Evolutionary conservation across 2,888 invertebrate genomes (phyloP).

Genomic region (Sinotaia quadrata): DNA sequence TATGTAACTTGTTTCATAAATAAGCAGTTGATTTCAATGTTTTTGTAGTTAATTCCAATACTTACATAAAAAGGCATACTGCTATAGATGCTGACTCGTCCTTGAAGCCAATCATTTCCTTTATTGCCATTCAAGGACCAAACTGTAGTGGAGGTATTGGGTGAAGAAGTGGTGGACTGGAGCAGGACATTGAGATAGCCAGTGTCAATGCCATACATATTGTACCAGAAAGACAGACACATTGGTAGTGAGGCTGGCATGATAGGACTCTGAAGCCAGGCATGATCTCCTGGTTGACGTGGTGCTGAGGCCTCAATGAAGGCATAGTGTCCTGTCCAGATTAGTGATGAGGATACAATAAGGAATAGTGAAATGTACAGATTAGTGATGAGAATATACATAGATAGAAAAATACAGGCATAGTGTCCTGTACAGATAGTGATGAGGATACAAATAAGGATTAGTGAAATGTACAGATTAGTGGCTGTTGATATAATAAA

Average conservation of each 20-base stretch:
- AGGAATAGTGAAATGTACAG: no score
- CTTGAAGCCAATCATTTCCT: constrained; percentile 51
- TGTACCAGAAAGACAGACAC: constrained; percentile 65
- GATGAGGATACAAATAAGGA: no score
- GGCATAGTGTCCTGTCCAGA: constrained; percentile 74
- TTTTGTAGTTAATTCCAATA: no score
- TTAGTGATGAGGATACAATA: background rate
- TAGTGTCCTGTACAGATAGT: no score
- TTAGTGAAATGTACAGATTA: no score
- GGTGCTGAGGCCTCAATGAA: constrained; percentile 77
- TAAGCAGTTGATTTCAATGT: no score
- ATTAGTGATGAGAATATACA: no score
- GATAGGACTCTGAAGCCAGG: constrained; percentile 53
- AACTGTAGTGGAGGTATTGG: constrained; percentile 41
- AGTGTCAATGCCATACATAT: constrained; percentile 58
- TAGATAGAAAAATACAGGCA: no score
- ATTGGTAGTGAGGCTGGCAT: constrained; percentile 51
- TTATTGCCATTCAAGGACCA: constrained; percentile 54
- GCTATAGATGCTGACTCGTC: constrained; percentile 46
- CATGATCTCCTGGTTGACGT: constrained; percentile 73
- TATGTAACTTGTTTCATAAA: no score
- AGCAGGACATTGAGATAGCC: constrained; percentile 51
- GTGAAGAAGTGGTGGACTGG: constrained; percentile 34
- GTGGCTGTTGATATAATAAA: no score
- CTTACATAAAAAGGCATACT: constrained; percentile 53